A percentile compares a stretch with the other conserved stretches of the same genome.
Conservation (phyloP, 2,797 vertebrate species). For the Dicrostonyx torquatus region DNA sequence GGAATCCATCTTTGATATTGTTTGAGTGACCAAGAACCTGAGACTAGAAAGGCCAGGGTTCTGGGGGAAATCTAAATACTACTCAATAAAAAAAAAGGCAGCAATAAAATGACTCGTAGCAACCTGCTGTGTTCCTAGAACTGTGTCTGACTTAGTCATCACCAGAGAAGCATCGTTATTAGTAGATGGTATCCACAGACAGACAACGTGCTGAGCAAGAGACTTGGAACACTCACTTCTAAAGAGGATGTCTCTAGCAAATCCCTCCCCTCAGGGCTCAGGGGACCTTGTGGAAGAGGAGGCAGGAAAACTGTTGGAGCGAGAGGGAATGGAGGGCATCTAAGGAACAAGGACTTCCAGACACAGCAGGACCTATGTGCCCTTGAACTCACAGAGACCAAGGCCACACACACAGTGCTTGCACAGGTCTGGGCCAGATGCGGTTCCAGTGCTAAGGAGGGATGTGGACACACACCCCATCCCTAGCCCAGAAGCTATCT, state of each 20-base stretch:
- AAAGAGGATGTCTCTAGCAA: neutral
- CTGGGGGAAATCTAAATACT: neutral
- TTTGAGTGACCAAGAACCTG: neutral
- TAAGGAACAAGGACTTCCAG: neutral
- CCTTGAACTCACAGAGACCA: neutral
- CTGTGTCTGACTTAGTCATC: neutral
- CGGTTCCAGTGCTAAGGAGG: neutral
- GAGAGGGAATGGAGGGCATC: neutral
- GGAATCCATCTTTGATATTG: neutral
- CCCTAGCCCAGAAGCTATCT: neutral
- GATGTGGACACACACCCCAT: too few species aligned
- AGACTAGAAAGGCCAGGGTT: neutral
- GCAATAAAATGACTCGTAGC: neutral
- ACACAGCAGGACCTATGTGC: neutral
- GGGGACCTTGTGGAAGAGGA: neutral
- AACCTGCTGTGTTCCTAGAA: neutral
- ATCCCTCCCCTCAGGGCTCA: neutral
- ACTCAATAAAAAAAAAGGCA: neutral
- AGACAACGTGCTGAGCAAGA: neutral
- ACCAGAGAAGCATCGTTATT: neutral
- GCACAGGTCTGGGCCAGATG: too few species aligned
- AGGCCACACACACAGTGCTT: neutral
- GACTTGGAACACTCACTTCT: neutral
- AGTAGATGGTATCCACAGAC: neutral
- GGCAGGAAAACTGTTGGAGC: neutral